phyloP scores from a whole-genome alignment of 1,140 invertebrate genomes.

The Diuraphis noxia region DNA sequence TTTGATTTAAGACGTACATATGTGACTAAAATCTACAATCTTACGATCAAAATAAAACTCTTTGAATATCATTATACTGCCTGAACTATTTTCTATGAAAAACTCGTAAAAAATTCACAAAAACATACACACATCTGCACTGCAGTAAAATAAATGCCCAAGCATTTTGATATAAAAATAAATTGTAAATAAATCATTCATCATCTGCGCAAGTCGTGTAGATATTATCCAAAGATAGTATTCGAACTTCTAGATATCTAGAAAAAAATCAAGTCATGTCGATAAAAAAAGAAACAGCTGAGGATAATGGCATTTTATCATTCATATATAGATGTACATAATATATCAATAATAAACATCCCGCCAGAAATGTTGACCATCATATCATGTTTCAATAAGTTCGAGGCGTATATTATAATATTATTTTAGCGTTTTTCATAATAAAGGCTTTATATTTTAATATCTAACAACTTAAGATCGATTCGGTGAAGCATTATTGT shows the following conservation, averaged over 20 bases:
- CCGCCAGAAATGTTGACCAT: not conserved
- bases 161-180: not conserved
- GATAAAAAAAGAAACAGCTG: not conserved
- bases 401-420: not conserved
- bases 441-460: not conserved
- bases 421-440: not conserved
- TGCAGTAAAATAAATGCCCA: not conserved
- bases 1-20: not conserved
- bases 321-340: not conserved
- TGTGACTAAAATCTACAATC: too few relatives aligned
- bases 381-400: not conserved
- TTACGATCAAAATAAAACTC: not conserved
- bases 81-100: not conserved
- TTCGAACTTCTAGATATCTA: too few relatives aligned
- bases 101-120: not conserved
- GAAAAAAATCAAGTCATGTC: not conserved
- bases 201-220: not conserved
- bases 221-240: not conserved
- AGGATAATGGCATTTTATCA: not conserved
- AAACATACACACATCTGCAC: not conserved
- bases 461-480: not conserved
- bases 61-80: not conserved
- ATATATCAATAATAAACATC: not conserved
- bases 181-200: not conserved
- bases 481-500: not conserved